Conservation (phyloP, 2,797 vertebrate species). For the Acanthis flammea region DNA sequence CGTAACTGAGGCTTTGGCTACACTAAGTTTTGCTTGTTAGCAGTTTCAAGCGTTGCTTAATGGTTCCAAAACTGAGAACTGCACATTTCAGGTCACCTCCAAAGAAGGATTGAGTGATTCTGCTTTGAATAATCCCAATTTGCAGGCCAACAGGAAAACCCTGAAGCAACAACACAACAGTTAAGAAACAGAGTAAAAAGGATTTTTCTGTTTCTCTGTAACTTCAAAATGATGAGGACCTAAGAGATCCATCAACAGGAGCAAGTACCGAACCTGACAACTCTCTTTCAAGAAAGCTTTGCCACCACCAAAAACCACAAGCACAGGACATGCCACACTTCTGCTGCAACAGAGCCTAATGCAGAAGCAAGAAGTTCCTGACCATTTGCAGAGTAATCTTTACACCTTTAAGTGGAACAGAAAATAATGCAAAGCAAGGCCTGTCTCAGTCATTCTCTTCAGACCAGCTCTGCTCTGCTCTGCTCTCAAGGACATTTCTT, state of each 20-base stretch:
- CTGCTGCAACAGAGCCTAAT: not conserved
- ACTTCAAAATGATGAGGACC: not conserved
- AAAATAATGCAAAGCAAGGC: not conserved
- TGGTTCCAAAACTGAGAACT: not conserved
- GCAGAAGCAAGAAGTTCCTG: not conserved
- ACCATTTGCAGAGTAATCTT: not conserved
- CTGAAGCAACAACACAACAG: not conserved
- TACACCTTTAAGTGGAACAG: not conserved
- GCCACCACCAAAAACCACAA: not conserved
- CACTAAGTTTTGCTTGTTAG: not conserved
- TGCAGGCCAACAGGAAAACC: not conserved
- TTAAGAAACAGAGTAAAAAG: not conserved
- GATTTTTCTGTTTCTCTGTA: not conserved
- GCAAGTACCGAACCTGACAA: not conserved
- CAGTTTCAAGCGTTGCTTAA: not conserved
- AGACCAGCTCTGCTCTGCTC: not conserved
- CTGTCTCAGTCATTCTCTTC: not conserved
- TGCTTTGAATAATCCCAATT: not conserved
- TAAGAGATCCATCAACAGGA: not conserved
- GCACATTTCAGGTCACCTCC: not conserved
- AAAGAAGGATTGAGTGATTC: not conserved
- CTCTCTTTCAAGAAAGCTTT: not conserved
- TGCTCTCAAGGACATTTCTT: not conserved
- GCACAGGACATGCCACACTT: not conserved
- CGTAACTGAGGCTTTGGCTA: not conserved